phyloP scores from a whole-genome alignment of 2,113 vertebrate genomes.

The Oryzias curvinotus region DNA sequence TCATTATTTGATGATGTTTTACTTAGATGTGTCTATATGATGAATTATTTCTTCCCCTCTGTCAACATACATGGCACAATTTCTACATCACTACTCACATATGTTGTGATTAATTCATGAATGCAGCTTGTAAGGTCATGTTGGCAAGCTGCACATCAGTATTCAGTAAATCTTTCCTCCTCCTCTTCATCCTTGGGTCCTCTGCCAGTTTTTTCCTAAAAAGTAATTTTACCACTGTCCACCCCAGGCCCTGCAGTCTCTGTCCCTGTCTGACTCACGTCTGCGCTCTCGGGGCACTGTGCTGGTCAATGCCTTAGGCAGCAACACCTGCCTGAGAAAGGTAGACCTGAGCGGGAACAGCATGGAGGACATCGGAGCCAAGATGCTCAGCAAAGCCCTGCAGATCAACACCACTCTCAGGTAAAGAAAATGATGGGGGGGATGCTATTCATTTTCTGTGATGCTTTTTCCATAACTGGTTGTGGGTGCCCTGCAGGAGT shows the following conservation, averaged over 20 bases:
- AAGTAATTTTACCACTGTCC: neutral
- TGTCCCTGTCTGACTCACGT: conserved; percentile 83
- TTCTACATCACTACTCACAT: conserved; percentile 41
- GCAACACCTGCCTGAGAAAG: conserved; percentile 86
- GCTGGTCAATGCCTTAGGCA: conserved; percentile 86
- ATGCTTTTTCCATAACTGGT: no score
- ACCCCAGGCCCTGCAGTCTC: conserved; percentile 81
- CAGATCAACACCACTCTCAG: conserved; percentile 77
- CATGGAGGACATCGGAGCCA: conserved; percentile 89
- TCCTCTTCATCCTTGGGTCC: neutral
- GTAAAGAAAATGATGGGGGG: conserved; percentile 22
- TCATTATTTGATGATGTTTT: conserved; percentile 37
- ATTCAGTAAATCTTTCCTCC: conserved; percentile 17
- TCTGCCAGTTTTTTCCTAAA: neutral
- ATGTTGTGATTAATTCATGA: conserved; percentile 60
- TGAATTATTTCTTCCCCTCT: conserved; percentile 48
- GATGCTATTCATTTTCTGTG: neutral
- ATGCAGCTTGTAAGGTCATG: conserved; percentile 41
- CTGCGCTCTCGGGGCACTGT: conserved; percentile 84
- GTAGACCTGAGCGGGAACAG: conserved; percentile 87
- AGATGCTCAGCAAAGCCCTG: conserved; percentile 90
- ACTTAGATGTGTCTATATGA: conserved; percentile 29
- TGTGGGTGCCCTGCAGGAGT: conserved; percentile 73
- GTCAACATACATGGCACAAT: conserved; percentile 14
- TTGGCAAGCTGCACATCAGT: conserved; percentile 18